Percentiles rank a stretch among this genome's conserved stretches.
phyloP scores from a whole-genome alignment of 2,113 vertebrate species.

The Oreochromis niloticus region DNA sequence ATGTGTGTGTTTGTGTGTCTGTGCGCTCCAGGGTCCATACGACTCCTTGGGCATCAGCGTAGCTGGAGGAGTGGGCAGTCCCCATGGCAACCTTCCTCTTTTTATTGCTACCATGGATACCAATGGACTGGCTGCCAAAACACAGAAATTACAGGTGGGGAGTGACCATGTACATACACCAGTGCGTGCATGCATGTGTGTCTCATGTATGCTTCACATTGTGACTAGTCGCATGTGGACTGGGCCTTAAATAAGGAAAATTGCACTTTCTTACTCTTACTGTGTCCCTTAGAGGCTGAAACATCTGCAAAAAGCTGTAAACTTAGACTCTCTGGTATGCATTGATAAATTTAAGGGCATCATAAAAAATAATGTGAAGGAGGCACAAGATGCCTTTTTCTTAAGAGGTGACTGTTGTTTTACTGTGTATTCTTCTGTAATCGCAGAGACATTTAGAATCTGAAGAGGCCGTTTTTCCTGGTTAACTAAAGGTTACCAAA shows the following conservation, averaged over 20 bases:
- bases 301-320: not conserved
- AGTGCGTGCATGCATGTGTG: not conserved
- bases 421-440: not conserved
- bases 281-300: not conserved
- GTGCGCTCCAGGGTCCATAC: slow-evolving; percentile 71
- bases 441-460: not conserved
- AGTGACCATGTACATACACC: not conserved
- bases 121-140: slow-evolving; percentile 83
- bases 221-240: not conserved
- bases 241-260: not conserved
- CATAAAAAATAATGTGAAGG: not conserved
- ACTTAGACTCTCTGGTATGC: not conserved
- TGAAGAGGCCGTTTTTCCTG: not conserved
- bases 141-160: slow-evolving; percentile 82
- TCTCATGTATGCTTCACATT: not conserved
- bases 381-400: not conserved
- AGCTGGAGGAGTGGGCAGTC: slow-evolving; percentile 85
- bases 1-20: not conserved
- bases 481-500: not conserved
- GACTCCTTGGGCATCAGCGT: slow-evolving; percentile 84
- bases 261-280: not conserved
- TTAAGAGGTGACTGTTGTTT: not conserved
- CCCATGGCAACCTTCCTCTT: slow-evolving; percentile 84
- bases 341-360: not conserved
- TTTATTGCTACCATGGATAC: slow-evolving; percentile 91